Percentiles rank a stretch among this genome's conserved stretches.
Conservation (phyloP, 2,888 invertebrate species). For the Epirrhoe tristata region DNA sequence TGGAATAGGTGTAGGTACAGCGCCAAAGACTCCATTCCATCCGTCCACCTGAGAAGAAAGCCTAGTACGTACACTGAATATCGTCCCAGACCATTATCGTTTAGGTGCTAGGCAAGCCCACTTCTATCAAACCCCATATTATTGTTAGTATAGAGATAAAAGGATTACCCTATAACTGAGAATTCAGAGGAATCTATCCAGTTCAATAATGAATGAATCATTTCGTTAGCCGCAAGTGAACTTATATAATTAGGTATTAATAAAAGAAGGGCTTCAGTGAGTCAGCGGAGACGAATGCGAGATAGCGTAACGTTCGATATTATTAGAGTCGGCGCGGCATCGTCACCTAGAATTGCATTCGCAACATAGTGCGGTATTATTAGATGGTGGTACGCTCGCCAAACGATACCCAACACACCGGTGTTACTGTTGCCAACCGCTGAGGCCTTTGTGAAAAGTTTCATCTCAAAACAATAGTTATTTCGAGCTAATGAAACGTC, state of each 20-base stretch:
- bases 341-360: slow-evolving; percentile 73
- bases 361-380: slow-evolving; percentile 63
- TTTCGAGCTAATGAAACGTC: neutral
- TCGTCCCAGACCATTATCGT: too few relatives aligned
- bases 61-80: too few relatives aligned
- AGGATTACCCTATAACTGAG: too few relatives aligned
- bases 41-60: too few relatives aligned
- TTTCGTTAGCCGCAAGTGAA: slow-evolving; percentile 33
- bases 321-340: slow-evolving; percentile 58
- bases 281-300: slow-evolving; percentile 58
- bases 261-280: slow-evolving; percentile 49
- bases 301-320: slow-evolving; percentile 60
- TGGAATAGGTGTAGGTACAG: too few relatives aligned
- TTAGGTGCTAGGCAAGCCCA: too few relatives aligned
- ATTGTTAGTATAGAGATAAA: too few relatives aligned
- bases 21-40: too few relatives aligned
- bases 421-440: slow-evolving; percentile 21
- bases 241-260: slow-evolving; percentile 21
- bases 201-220: neutral
- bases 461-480: slow-evolving; percentile 5
- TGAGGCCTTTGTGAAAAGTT: slow-evolving; percentile 8
- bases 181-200: neutral
- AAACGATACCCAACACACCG: slow-evolving; percentile 40
- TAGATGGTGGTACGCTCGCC: slow-evolving; percentile 55
- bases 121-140: too few relatives aligned